Evolutionary conservation across 2,797 vertebrate genomes (phyloP).

Genomic region (Sebastes elongatus): DNA sequence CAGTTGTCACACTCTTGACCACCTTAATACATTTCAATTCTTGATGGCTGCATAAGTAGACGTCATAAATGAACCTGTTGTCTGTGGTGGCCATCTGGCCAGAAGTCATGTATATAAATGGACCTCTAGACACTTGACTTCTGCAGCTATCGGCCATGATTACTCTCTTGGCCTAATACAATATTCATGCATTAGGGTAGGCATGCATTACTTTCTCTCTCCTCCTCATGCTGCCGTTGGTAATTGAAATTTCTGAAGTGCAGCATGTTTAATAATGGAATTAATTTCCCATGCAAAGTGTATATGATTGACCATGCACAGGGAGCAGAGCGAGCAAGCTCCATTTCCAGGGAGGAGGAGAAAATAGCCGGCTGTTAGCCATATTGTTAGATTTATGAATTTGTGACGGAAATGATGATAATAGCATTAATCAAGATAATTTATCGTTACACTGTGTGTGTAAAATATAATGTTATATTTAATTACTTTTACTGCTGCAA

Average conservation of each 20-base stretch:
- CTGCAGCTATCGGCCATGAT: conserved; percentile 71
- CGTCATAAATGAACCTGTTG: conserved; percentile 75
- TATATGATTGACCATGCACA: conserved; percentile 80
- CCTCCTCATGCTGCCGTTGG: conserved; percentile 69
- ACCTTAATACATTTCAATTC: conserved; percentile 60
- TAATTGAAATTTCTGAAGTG: conserved; percentile 88
- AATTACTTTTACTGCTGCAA: not conserved
- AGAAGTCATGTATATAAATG: conserved; percentile 78
- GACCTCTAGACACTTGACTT: conserved; percentile 77
- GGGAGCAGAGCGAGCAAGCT: conserved; percentile 45
- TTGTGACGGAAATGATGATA: conserved; percentile 39
- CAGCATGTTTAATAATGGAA: conserved; percentile 87
- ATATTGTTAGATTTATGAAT: conserved; percentile 54
- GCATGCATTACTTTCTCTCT: conserved; percentile 70
- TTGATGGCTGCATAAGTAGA: conserved; percentile 73
- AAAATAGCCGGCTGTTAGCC: conserved; percentile 50
- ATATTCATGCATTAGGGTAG: conserved; percentile 81
- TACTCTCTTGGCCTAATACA: conserved; percentile 78
- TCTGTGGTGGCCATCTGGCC: conserved; percentile 78
- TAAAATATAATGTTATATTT: conserved; percentile 4
- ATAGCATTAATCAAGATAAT: conserved; percentile 34
- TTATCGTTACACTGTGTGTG: conserved; percentile 25
- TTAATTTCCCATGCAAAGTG: conserved; percentile 86
- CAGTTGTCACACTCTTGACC: conserved; percentile 55
- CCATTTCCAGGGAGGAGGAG: conserved; percentile 44